phyloP scores from a whole-genome alignment of 2,888 invertebrate species.

The Glyphotaelius pellucidus region DNA sequence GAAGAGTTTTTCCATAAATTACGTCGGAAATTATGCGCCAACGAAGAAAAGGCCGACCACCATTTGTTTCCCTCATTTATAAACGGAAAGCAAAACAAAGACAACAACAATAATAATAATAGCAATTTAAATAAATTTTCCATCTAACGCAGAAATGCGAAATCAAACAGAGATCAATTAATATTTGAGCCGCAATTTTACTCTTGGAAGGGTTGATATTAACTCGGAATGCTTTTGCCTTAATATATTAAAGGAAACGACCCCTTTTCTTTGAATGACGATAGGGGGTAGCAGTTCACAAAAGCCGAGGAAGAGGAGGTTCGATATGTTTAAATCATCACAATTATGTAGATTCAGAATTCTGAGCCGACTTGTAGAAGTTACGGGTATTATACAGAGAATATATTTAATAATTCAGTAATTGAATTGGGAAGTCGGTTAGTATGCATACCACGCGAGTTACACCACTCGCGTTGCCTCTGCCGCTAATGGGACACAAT shows the following conservation, averaged over 20 bases:
- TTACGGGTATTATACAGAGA: constrained; percentile 37
- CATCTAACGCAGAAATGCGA: constrained; percentile 41
- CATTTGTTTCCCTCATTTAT: constrained; percentile 3
- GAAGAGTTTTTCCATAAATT: constrained; percentile 25
- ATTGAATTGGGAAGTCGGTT: constrained; percentile 54
- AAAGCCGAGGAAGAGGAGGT: constrained; percentile 31
- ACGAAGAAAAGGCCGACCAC: constrained; percentile 36
- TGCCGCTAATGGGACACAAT: not conserved
- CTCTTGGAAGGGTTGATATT: constrained; percentile 61
- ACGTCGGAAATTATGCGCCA: not conserved
- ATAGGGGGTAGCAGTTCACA: not conserved
- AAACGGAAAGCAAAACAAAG: constrained; percentile 49
- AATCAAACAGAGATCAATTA: constrained; percentile 58
- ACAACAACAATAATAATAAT: not conserved
- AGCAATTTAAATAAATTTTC: constrained; percentile 54
- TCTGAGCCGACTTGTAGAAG: constrained; percentile 30
- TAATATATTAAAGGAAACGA: constrained; percentile 56
- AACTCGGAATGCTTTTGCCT: constrained; percentile 61
- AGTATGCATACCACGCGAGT: constrained; percentile 6
- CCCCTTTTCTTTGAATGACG: constrained; percentile 22
- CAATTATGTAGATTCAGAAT: constrained; percentile 38
- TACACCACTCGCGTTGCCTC: not conserved
- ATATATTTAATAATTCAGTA: constrained; percentile 56
- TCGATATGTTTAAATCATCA: constrained; percentile 47
- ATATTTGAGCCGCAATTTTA: constrained; percentile 62